Percentiles rank a stretch among this genome's conserved stretches.
Evolutionary conservation across 1,140 invertebrate species (phyloP).

Genomic region (Drosophila lini): DNA sequence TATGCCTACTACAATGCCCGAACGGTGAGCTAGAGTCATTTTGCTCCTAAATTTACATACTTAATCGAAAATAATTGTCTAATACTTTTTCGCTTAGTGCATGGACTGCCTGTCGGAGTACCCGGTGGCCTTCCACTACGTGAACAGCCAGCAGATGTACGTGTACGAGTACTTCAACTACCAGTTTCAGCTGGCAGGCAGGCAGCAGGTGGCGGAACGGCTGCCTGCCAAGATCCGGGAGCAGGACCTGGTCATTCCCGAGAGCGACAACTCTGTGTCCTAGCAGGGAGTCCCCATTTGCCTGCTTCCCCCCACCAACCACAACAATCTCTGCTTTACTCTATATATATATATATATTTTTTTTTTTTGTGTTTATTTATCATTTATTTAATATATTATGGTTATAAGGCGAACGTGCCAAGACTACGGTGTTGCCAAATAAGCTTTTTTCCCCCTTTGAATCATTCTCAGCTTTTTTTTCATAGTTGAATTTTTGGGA

Average conservation of each 20-base stretch:
- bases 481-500: not conserved
- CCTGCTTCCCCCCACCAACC: not conserved
- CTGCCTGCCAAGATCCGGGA: slow-evolving; percentile 46
- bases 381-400: slow-evolving; percentile 43
- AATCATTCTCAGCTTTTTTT: not conserved
- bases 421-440: slow-evolving; percentile 1
- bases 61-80: too few relatives aligned
- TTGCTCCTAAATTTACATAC: too few relatives aligned
- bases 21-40: slow-evolving; percentile 77
- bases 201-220: slow-evolving; percentile 25
- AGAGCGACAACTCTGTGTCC: slow-evolving; percentile 48
- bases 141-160: slow-evolving; percentile 95
- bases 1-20: slow-evolving; percentile 88
- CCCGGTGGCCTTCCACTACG: slow-evolving; percentile 98
- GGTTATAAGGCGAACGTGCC: slow-evolving; percentile 40
- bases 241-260: slow-evolving; percentile 54
- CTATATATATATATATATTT: not conserved
- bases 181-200: slow-evolving; percentile 93
- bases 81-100: slow-evolving; percentile 86
- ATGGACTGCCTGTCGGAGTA: slow-evolving; percentile 97
- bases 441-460: not conserved
- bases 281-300: not conserved
- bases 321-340: slow-evolving; percentile 21
- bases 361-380: slow-evolving; percentile 22
- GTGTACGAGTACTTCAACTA: slow-evolving; percentile 97